phyloP scores from a whole-genome alignment of 1,140 invertebrate species.

The Heliconius hermathena region DNA sequence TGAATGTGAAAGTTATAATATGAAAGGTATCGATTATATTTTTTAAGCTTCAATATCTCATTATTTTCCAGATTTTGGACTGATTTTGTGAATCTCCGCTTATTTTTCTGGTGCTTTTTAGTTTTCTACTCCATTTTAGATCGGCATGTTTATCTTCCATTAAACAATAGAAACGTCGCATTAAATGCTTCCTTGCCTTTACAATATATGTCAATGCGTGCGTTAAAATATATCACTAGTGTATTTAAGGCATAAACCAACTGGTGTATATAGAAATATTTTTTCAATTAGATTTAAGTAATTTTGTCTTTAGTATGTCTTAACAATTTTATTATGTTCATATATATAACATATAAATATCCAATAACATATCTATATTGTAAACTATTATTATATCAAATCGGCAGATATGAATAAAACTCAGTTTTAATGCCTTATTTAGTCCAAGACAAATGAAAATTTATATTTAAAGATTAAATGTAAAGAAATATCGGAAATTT shows the following conservation, averaged over 20 bases:
- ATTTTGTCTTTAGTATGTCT: slow-evolving; percentile 24
- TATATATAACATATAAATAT: slow-evolving; percentile 30
- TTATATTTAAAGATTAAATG: not conserved
- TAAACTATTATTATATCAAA: not conserved
- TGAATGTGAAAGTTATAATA: not conserved
- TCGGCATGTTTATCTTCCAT: slow-evolving; percentile 31
- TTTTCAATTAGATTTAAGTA: slow-evolving; percentile 31
- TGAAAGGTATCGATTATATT: not conserved
- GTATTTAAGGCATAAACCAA: slow-evolving; percentile 36
- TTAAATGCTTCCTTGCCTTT: slow-evolving; percentile 66
- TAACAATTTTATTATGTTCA: slow-evolving; percentile 36
- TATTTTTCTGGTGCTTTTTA: not conserved
- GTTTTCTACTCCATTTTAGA: not conserved
- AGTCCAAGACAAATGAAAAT: slow-evolving; percentile 44
- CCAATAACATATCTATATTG: not conserved
- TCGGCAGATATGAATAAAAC: slow-evolving; percentile 11
- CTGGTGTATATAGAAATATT: slow-evolving; percentile 43
- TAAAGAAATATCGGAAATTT: not conserved
- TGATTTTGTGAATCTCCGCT: not conserved
- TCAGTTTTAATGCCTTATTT: slow-evolving; percentile 58
- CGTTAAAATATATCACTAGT: too few relatives aligned
- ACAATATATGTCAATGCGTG: slow-evolving; percentile 27
- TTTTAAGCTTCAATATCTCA: not conserved
- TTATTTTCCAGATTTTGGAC: not conserved
- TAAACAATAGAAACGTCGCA: slow-evolving; percentile 48